Conservation (phyloP, 2,113 vertebrate species). For the Psammodynastes pulverulentus region DNA sequence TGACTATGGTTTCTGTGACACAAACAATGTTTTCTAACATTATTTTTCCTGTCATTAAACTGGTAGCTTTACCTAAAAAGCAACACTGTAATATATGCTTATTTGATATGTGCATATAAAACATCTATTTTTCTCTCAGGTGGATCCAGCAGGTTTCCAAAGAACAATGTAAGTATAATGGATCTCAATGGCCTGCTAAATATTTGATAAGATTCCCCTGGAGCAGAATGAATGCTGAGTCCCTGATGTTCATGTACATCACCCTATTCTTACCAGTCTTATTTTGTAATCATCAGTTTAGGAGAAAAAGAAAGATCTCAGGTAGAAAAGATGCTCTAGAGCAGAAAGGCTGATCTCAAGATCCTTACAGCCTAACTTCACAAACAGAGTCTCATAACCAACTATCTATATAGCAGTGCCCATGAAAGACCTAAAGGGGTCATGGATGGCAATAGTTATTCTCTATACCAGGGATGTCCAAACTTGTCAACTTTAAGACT, state of each 20-base stretch:
- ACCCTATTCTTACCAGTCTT: background rate
- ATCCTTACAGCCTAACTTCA: background rate
- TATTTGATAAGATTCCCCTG: background rate
- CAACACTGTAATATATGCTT: background rate
- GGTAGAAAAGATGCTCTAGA: background rate
- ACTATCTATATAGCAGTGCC: background rate
- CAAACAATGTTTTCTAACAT: background rate
- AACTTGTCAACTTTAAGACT: too few relatives aligned
- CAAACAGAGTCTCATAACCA: background rate
- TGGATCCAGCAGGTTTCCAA: background rate
- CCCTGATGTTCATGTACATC: background rate
- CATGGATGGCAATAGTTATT: background rate
- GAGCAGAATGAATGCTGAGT: background rate
- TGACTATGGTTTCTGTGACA: fast-evolving
- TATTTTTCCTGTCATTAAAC: background rate
- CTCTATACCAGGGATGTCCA: too few relatives aligned
- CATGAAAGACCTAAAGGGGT: background rate
- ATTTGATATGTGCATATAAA: background rate
- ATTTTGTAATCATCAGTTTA: background rate
- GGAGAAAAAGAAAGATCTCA: background rate
- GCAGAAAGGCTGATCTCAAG: background rate
- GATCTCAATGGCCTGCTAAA: background rate
- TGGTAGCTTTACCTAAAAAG: background rate
- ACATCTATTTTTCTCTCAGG: background rate
- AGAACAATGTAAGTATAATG: background rate